Base-by-base conservation (phyloP, 2,113 vertebrate genomes). In the Perca fluviatilis region DNA sequence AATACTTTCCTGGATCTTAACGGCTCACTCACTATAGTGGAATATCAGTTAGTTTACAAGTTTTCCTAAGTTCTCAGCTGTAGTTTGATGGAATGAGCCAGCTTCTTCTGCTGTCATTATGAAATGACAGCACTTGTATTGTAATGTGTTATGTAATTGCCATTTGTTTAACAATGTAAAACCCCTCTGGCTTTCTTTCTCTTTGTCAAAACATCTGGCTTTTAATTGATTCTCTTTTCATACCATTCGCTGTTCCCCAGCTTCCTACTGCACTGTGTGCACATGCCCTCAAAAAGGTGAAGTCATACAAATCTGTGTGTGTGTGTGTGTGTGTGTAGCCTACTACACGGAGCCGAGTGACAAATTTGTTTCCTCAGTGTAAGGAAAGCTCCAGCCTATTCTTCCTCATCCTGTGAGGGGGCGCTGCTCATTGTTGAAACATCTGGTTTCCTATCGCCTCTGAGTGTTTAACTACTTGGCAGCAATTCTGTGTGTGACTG, bases 141-240 rank as follows among this genome's bases (percentile, higher is more conserved):
- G 65, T 76, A 70, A 67, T 64, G 53, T 63, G 69, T 61, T 82
- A 64, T 80, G 63, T 74, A 66, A 83, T 58, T 56, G 64, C 86
- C 68, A 88, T 88, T 86, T 88, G 79, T 63, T 82, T 58, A 61
- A 83, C 69, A 86, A 27, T 79, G 0, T 78, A 14, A 74, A 68
- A n/a, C 27, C 51, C 51, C 33, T 12, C 14, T 21, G 43, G 63
- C 54, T 77, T 49, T 63, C 46, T 54, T 53, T 74, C 53, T 71
- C 77, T 88, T 88, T 91, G 82, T 90, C 80, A 86, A 85, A 78
- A 78, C 91, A 92, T 89, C 91, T 92, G 89, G 86, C 43, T 49
- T 84, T 63, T 79, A 86, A 92, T 80, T 84, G 80, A 74, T 64
- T 74, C 56, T 56, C 25, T 33, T 69, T 79, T 43, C 80, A 60